Evolutionary conservation across 1,140 invertebrate genomes (phyloP), one percentile per base, ranked within the genome.

Genomic region (Solenopsis invicta): DNA sequence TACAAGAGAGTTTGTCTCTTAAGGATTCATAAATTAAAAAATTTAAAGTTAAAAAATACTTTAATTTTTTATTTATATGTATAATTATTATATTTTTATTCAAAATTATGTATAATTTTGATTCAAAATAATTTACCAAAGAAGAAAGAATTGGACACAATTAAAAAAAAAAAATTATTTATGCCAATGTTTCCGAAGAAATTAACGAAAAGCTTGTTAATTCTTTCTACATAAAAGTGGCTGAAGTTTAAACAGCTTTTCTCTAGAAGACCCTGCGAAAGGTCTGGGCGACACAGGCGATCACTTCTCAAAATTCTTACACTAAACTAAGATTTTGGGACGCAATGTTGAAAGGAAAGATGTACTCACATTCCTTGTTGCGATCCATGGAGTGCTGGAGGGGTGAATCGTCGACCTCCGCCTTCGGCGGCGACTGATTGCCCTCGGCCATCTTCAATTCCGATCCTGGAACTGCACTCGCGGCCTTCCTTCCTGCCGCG

Each of bases 321-420:
- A 12, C 6, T 21, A 50, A 18, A 66, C 21, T 13, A 50, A 78
- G 37, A 78, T 78, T 21, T n/a, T 24, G 1, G 9, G 6, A 56
- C n/a, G 62, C 59, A 78, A 41, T 41, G 50, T 29, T 56, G 78
- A 87, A 82, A 86, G 67, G 34, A 37, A 78, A 88, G 41, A 59
- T 24, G 62, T 87, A 95, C 95, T 98, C 95, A 99, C 99, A 99
- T 97, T 99, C 98, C 97, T 99, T 99, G 95, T 99, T 99, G 94
- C 98, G 98, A 95, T 99, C 98, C 97, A 99, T 98, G 92, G 98
- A 97, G 92, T 98, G 97, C 92, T 98, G 98, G 87, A 99, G 96
- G 12, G 99, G 99, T 86, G 98, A 98, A 93, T 98, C 98, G 95
- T 99, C 99, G 91, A 99, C 98, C 93, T 98, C 97, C 92, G 98